Base-by-base conservation (phyloP, 2,113 vertebrate genomes). In the Spermophilus dauricus region DNA sequence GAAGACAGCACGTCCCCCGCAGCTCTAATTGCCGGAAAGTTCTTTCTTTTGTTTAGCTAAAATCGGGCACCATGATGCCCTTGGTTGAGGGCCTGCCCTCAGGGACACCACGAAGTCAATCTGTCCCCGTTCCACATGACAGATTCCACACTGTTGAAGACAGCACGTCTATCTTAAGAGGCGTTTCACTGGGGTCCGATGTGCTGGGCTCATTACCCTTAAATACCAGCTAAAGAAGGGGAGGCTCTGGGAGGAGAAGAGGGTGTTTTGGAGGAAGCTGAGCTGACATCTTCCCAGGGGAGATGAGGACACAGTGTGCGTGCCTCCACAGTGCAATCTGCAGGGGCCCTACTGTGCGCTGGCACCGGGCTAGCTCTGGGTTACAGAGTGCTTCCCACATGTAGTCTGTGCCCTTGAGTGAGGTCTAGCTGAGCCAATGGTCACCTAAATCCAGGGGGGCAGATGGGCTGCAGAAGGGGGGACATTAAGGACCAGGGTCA, bases 161-260 rank as follows among this genome's bases (percentile, higher is more conserved):
- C 90, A 92, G 94, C 88, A 0, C 0, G 26, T 92, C 96, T 97
- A 95, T 98, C 95, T 96, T 92, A 95, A 94, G 92, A 98, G 86
- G 48, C 34, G 94, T 96, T 83, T 94, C 80, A 91, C 97, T 94
- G 30, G 0, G 51, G 72, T 92, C 97, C 81, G 75, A 84, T 95
- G 69, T 86, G 94, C 92, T 96, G 89, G 94, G 81, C 61, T 97
- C 97, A 93, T 93, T 93, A 88, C 90, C 92, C 86, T 87, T 92
- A 95, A 97, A 97, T 96, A 96, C 86, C 97, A 69, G 37, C 95
- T 90, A 85, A 82, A 78, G 82, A 94, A 73, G 93, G 65, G 58
- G 63, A 16, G 53, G 83, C 70, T 89, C 91, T 73, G 91, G 86
- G 69, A 84, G 82, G 48, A 83, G 73, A 72, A 63, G 85, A 32